A percentile compares a stretch with the other conserved stretches of the same genome.
phyloP scores from a whole-genome alignment of 2,888 invertebrate species.

The Adineta ricciae region DNA sequence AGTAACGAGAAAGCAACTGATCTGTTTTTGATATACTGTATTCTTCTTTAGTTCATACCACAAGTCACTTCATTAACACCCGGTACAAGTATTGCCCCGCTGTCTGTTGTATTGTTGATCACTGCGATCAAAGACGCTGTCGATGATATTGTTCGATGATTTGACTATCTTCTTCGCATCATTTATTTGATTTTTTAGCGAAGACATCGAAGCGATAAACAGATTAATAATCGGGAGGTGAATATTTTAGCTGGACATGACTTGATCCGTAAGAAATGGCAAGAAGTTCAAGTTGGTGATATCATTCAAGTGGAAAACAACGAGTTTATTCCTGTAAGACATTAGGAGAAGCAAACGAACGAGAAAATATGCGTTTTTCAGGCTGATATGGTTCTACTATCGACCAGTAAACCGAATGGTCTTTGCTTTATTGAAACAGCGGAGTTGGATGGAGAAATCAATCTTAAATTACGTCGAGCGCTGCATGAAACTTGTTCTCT shows the following conservation, averaged over 20 bases:
- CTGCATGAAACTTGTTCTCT: conserved; percentile 78
- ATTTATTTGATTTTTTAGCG: conserved; percentile 61
- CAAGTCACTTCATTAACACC: conserved; percentile 91
- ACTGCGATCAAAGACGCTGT: conserved; percentile 95
- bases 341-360: too few species aligned
- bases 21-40: too few species aligned
- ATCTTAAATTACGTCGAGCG: conserved; percentile 88
- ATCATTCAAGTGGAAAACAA: conserved; percentile 62
- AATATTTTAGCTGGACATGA: conserved; percentile 82
- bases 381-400: conserved; percentile 83
- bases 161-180: not conserved
- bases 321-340: conserved; percentile 39
- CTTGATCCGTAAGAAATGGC: conserved; percentile 71
- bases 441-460: conserved; percentile 96
- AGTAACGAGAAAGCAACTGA: too few species aligned
- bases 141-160: conserved; percentile 80
- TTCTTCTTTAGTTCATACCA: conserved; percentile 62
- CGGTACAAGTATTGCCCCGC: conserved; percentile 87
- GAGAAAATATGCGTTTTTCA: not conserved
- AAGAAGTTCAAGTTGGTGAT: conserved; percentile 83
- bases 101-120: conserved; percentile 80
- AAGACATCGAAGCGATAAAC: conserved; percentile 82
- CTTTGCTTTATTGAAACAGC: conserved; percentile 99
- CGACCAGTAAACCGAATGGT: conserved; percentile 95
- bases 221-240: conserved; percentile 62